Evolutionary conservation across 2,113 vertebrate species (phyloP), one percentile per base, ranked within the genome.

Genomic region (Silurus glanis): DNA sequence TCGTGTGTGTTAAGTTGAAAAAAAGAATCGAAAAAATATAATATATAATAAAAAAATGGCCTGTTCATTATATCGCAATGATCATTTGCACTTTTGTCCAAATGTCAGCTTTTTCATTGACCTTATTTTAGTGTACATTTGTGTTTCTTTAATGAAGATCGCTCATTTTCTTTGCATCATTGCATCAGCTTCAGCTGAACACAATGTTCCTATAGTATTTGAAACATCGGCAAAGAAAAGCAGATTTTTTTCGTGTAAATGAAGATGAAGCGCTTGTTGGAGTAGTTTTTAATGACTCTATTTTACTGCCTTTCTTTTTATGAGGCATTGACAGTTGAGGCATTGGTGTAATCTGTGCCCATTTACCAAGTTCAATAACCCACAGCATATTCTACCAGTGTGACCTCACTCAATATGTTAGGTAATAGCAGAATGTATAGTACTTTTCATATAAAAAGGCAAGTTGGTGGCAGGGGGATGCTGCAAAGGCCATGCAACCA

Each of bases 371-470:
- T 93, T 87, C 87, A 91, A 82, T 86, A 91, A 83, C 84, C 83
- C 53, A 61, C 75, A 67, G 56, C 86, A 83, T 47, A 87, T 59
- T 79, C 85, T 87, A 88, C 64, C 85, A 83, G 72, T 85, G 85
- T 89, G 85, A 85, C 85, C 85, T 86, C 78, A 85, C 80, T 88
- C 90, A 88, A 82, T 89, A 90, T 87, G 90, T 91, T 91, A 90
- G 87, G 90, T 90, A 92, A 91, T 92, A 62, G 92, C 91, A 92
- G 75, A 89, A 90, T 87, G 83, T 92, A 90, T 91, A 91, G 83
- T 88, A 92, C 90, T 92, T 93, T 88, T 90, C 79, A 85, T 89
- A 89, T 86, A 84, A 86, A 92, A 85, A 92, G 83, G 90, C 89
- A 88, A 25, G 71, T 58, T 37, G 55, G 78, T 80, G 64, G 64